Conservation (phyloP, 2,797 vertebrate genomes). For the Buphagus erythrorhynchus region DNA sequence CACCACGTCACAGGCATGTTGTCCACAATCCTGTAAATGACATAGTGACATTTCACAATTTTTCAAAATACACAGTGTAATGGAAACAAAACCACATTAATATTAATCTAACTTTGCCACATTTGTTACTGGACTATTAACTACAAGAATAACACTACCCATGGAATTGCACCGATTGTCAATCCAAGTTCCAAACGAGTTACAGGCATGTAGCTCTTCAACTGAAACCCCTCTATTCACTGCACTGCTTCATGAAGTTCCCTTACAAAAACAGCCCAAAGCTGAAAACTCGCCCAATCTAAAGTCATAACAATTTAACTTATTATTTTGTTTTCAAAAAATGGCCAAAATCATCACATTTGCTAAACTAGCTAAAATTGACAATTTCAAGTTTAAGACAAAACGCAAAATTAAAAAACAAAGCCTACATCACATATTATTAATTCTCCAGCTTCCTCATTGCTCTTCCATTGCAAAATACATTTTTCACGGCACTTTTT, state of each 20-base stretch:
- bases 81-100: not conserved
- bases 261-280: not conserved
- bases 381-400: not conserved
- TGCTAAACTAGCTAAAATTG: not conserved
- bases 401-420: not conserved
- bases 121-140: not conserved
- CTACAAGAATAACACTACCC: not conserved
- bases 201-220: not conserved
- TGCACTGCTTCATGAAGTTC: not conserved
- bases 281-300: not conserved
- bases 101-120: not conserved
- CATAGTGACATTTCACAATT: not conserved
- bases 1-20: slow-evolving; percentile 98
- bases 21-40: slow-evolving; percentile 87
- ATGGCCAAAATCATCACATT: not conserved
- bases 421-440: not conserved
- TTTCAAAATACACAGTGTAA: not conserved
- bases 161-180: fast-evolving
- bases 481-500: not conserved
- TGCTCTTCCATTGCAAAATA: not conserved
- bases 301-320: not conserved
- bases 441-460: not conserved
- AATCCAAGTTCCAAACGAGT: not conserved
- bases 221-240: not conserved
- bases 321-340: not conserved